These are phyloP conservation scores for Erinaceus europaeus DNA, from an alignment of 2,113 vertebrate genomes.

Conservation along the genomic window DNA sequence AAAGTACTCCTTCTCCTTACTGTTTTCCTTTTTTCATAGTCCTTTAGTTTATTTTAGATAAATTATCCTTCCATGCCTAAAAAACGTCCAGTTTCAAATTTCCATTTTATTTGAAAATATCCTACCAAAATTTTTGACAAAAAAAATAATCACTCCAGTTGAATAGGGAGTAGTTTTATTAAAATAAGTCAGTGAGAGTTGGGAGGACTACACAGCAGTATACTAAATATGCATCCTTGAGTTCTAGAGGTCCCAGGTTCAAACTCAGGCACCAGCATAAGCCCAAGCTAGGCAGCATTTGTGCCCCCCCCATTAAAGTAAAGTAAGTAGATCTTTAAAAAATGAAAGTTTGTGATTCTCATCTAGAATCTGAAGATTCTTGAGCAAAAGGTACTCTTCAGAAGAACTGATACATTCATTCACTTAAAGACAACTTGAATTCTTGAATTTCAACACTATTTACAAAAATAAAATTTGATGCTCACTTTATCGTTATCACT, in stretches of 20 bases:
- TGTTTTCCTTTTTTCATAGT: not conserved
- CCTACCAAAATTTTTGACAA: not conserved
- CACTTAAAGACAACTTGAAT: not conserved
- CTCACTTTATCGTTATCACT: not conserved
- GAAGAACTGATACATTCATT: not conserved
- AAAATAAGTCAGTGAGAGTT: not conserved
- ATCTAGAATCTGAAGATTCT: not conserved
- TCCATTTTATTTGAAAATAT: not conserved
- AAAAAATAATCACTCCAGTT: not conserved
- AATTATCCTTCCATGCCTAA: not conserved
- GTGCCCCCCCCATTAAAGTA: too few relatives aligned
- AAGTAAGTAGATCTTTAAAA: too few relatives aligned
- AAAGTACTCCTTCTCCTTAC: not conserved
- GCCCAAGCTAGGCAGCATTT: too few relatives aligned
- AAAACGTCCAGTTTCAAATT: not conserved
- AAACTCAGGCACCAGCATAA: too few relatives aligned
- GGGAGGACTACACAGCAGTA: too few relatives aligned
- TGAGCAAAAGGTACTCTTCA: not conserved
- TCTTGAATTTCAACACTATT: not conserved
- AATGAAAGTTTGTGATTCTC: too few relatives aligned
- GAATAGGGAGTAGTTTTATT: not conserved
- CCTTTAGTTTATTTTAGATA: not conserved
- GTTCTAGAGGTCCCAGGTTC: too few relatives aligned
- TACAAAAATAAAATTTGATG: not conserved
- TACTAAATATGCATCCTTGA: too few relatives aligned